These are phyloP conservation scores for Vulpes vulpes DNA, from an alignment of 2,113 vertebrate genomes.

Conservation along the genomic window DNA sequence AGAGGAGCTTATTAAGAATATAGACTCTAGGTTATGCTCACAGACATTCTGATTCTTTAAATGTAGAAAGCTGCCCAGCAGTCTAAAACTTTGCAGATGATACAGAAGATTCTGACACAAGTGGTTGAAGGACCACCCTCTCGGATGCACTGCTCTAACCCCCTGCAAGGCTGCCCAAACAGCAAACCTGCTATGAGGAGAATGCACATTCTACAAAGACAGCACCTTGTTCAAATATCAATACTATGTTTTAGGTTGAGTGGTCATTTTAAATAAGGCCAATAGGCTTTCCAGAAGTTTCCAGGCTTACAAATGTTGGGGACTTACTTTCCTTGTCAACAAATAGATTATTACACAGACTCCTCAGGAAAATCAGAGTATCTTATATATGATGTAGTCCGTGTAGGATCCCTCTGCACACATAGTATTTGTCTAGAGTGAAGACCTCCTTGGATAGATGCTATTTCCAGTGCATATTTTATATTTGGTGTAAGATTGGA, in stretches of 20 bases:
- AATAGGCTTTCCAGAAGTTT: slow-evolving; percentile 35
- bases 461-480: slow-evolving; percentile 41
- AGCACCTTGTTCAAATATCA: slow-evolving; percentile 20
- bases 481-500: neutral
- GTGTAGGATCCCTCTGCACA: neutral
- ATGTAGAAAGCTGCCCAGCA: neutral
- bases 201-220: neutral
- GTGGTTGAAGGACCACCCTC: neutral
- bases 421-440: neutral
- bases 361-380: neutral
- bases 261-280: slow-evolving; percentile 51
- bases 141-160: neutral
- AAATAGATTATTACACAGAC: neutral
- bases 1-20: slow-evolving; percentile 2
- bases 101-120: neutral
- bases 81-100: neutral
- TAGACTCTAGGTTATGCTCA: slow-evolving; percentile 10
- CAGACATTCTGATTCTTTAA: slow-evolving; percentile 28
- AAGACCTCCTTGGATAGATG: slow-evolving; percentile 28
- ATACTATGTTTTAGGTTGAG: neutral
- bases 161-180: neutral
- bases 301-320: slow-evolving; percentile 8
- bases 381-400: neutral
- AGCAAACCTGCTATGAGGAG: neutral
- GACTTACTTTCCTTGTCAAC: slow-evolving; percentile 30